Evolutionary conservation across 2,888 invertebrate genomes (phyloP), one percentile per base, ranked within the genome.

Genomic region (Poecilobothrus nobilitatus): DNA sequence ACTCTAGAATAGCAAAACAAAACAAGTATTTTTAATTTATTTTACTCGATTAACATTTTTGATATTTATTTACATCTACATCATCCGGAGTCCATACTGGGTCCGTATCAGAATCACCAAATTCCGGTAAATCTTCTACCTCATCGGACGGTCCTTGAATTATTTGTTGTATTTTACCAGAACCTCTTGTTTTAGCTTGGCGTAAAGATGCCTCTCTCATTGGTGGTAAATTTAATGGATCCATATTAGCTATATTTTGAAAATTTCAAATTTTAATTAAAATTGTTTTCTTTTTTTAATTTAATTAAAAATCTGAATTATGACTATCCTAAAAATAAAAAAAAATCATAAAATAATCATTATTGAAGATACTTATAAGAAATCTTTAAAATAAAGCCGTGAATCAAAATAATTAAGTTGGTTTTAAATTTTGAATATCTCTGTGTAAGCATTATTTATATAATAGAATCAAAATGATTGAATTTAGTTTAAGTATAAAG

Each of bases 81-180:
- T 85, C 85, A 71, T 85, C 84, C 10, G 89, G 89, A n/a, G 88
- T 89, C 89, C 89, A 90, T n/a, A 88, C 89, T 10, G 89, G 89
- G 84, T 90, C 89, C 10, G 87, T 86, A 79, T 89, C 89, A 1
- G 89, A 89, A 78, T 88, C 87, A 61, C 83, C 83, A 75, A 85
- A 85, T 76, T 86, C 86, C 37, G 83, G 81, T 8, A 84, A 83
- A n/a, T n/a, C n/a, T 73, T 86, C 87, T 63, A 79, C 77, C 71
- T 87, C 86, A 41, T 85, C 85, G 44, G 81, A 74, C 71, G 78
- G 75, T 71, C 76, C 78, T 73, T 83, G 82, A 69, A 85, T 80
- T 69, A 86, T 80, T 72, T 85, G 84, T 73, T 85, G 83, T 73
- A 84, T 83, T 73, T 84, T 85, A 70, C 86, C 87, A 71, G 88